Base-by-base conservation (phyloP, 2,113 vertebrate genomes). In the Xiphias gladius region DNA sequence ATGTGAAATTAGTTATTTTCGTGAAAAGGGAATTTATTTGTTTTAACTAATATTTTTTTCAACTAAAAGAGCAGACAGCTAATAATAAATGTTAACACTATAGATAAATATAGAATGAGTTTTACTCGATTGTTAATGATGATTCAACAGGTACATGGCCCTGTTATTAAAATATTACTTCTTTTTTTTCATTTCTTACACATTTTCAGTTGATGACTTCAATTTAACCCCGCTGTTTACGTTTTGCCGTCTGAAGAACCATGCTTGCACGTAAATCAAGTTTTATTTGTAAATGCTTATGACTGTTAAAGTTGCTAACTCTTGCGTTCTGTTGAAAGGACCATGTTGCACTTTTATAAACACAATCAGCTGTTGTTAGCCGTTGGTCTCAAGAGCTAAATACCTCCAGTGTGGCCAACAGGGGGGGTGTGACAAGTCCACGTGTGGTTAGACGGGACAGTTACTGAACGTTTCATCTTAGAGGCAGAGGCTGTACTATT, bases 291-390 rank as follows among this genome's bases (percentile, higher is more conserved):
- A 50, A 30, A 59, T 48, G 16, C 14, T 58, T 59, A 4, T 24
- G 8, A 10, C 61, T 4, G 35, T 17, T 16, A 24, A 39, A 58
- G 12, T 1, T n/a, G 39, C n/a, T 22, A 24, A 59, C 35, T 57
- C 55, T 2, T 68, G 22, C 4, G 76, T n/a, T 24, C 64, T 54
- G 20, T 13, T 63, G 57, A 64, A 76, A 71, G 65, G 35, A 69
- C n/a, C 0, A 0, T 0, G 58, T 37, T 71, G 50, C 65, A 41
- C 52, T 46, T 68, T 65, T 28, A 73, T 30, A 30, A 64, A 81
- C 37, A 76, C 74, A 84, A 14, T 72, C 84, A 64, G 78, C 74
- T 89, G 78, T 80, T 86, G 73, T 77, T 14, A 0, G 61, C 41
- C 0, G 0, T 0, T 24, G 30, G 55, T 50, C 72, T 64, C 76